Percentiles rank a stretch among this genome's conserved stretches.
Conservation (phyloP, 2,797 vertebrate species). For the Gadopsis bispinosus region DNA sequence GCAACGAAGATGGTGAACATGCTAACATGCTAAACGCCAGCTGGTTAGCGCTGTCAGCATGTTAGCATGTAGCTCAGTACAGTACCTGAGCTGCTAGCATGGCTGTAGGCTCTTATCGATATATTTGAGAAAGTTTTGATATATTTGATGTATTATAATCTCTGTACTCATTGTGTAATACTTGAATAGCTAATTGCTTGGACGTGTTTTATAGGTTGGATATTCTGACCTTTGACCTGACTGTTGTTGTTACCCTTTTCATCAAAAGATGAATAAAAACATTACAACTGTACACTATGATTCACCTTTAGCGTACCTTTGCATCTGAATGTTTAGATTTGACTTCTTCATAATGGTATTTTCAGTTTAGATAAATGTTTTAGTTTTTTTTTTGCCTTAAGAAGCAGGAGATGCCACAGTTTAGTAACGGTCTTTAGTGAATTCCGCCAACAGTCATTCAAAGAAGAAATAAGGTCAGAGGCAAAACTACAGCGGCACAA, state of each 20-base stretch:
- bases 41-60: too few species aligned
- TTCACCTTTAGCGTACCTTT: not conserved
- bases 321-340: not conserved
- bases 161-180: not conserved
- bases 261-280: not conserved
- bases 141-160: not conserved
- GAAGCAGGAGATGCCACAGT: slow-evolving; percentile 12
- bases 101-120: too few species aligned
- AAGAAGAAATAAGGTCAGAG: slow-evolving; percentile 43
- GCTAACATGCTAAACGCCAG: too few species aligned
- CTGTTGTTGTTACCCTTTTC: not conserved
- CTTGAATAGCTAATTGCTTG: not conserved
- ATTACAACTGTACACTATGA: not conserved
- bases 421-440: not conserved
- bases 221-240: not conserved
- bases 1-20: too few species aligned
- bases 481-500: slow-evolving; percentile 52
- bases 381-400: not conserved
- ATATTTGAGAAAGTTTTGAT: not conserved
- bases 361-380: not conserved
- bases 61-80: too few species aligned
- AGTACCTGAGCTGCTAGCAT: too few species aligned
- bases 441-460: not conserved
- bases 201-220: too few species aligned
- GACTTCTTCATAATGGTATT: not conserved